Evolutionary conservation across 2,888 invertebrate genomes (phyloP), one percentile per base, ranked within the genome.

Genomic region (Dicyrtomina minuta): DNA sequence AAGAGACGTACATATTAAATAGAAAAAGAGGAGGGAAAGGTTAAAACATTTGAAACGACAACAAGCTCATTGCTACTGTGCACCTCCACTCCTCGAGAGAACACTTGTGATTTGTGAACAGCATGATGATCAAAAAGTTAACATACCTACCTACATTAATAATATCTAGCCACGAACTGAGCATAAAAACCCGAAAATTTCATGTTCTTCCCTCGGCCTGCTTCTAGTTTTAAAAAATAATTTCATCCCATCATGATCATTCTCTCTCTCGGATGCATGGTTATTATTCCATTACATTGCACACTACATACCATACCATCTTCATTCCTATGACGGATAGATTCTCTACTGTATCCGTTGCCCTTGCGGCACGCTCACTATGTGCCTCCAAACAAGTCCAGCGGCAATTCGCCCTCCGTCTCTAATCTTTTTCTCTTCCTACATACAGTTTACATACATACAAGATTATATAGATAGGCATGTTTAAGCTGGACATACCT

Each of bases 81-180:
- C 65, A 56, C 24, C 41, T 65, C 26, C 17, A 43, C 65, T 43
- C 51, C 15, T n/a, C n/a, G n/a, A n/a, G n/a, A 20, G 58, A 58
- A 41, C 65, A 65, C 65, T 65, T 65, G 65, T 55, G 55, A 65
- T 55, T 65, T 65, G 65, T 55, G 55, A 55, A 65, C 56, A 56
- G 12, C 41, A 56, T 56, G 64, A 64, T 64, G 56, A 65, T 43
- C 43, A 65, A 55, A 53, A 53, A 65, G 64, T 41, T 55, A 46
- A 61, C 68, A 65, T 71, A 33, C 33, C 33, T 33, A 33, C 33
- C 33, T 33, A 33, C 8, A 71, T 71, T 71, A 71, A 71, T 71
- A 71, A 71, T 71, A 68, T 71, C 71, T 56, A 68, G 71, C 71
- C 71, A 71, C 71, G 71, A 71, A 68, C 68, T 68, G 43, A 26